phyloP scores from a whole-genome alignment of 2,797 vertebrate species.

The Periophthalmus magnuspinnatus region DNA sequence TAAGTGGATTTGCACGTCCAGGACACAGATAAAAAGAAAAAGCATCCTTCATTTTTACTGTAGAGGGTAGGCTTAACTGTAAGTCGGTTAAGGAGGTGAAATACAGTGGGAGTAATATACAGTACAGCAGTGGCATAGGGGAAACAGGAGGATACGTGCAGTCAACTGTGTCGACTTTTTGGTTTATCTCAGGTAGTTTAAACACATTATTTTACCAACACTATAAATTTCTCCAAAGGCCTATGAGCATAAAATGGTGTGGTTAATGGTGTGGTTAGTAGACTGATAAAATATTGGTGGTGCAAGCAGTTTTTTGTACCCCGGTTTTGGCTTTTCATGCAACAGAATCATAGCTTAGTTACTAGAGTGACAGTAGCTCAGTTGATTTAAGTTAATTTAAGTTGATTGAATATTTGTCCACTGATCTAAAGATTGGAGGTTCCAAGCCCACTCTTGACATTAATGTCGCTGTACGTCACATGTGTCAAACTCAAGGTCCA shows the following conservation, averaged over 20 bases:
- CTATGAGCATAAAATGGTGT: neutral
- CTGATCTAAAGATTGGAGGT: no score
- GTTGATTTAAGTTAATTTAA: no score
- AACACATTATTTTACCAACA: neutral
- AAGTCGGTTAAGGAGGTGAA: neutral
- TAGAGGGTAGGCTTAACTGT: neutral
- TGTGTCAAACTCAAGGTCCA: no score
- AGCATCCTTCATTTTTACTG: neutral
- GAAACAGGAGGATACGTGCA: neutral
- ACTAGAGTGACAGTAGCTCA: no score
- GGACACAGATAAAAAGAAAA: neutral
- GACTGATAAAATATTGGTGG: no score
- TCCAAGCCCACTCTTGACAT: no score
- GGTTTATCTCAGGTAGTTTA: neutral
- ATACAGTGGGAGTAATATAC: neutral
- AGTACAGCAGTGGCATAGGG: neutral
- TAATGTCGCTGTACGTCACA: no score
- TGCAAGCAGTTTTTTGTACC: no score
- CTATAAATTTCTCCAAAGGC: neutral
- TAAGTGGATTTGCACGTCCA: neutral
- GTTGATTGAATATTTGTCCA: no score
- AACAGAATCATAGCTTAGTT: no score
- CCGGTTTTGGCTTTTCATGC: no score
- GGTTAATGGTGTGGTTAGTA: neutral
- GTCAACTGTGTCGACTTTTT: neutral